Base-by-base conservation (phyloP, 1,140 invertebrate genomes). In the Drosophila equinoxialis region DNA sequence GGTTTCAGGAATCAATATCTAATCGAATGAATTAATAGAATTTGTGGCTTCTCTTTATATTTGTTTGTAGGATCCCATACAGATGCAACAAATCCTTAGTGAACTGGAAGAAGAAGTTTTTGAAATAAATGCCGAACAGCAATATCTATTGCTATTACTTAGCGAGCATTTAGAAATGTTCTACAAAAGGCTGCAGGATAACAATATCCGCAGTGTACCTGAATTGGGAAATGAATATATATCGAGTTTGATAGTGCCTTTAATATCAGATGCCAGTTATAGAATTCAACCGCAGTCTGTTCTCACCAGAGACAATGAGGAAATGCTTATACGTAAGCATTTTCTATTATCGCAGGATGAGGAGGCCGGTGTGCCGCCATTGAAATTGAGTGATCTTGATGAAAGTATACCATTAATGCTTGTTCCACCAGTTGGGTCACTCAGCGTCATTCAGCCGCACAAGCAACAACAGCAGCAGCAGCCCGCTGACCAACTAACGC, bases 101-200 rank as follows among this genome's bases (percentile, higher is more conserved):
- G 91, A 92, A 62, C 58, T 92, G 54, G 91, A 92, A 61, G 60
- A 65, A 6, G 91, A 92, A 71, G 75, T 92, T 17, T 87, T 82
- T 54, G 87, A 92, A 60, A 92, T 92, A 13, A 92, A 91, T 67
- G 81, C 80, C 6, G 91, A 92, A 45, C 87, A 92, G 17, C 77
- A 91, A 59, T 90, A 63, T 62, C 64, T 92, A 4, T 66, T 91
- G 58, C 17, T 90, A 26, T 78, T 77, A 10, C 54, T 92, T 0
- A 77, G 90, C 33, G 80, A 90, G 3, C 37, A 77, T 10, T 61
- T 92, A 41, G 76, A 90, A 20, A 55, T 60, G 5, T 90, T 91
- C 45, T 79, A 64, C 23, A 79, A 80, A 39, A 79, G 78, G 54
- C 59, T 92, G 6, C 45, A 68, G 57, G 74, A 70, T 26, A 76